A percentile compares a stretch with the other conserved stretches of the same genome.
phyloP scores from a whole-genome alignment of 2,797 vertebrate genomes.

The Acipenser ruthenus region DNA sequence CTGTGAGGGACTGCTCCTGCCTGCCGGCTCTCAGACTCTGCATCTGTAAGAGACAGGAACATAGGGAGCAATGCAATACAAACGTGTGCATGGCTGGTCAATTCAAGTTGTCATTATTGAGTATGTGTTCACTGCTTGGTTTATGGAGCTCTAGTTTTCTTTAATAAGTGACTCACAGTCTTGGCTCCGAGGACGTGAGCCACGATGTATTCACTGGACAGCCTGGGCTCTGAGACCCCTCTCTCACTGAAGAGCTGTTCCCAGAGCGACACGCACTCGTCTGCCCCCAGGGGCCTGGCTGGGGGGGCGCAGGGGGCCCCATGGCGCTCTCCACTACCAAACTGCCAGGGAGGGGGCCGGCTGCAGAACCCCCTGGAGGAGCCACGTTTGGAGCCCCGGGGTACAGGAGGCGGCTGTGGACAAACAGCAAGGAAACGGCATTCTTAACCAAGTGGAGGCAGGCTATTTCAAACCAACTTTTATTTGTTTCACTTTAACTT shows the following conservation, averaged over 20 bases:
- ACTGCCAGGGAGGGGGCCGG: too few species aligned
- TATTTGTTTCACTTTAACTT: too few species aligned
- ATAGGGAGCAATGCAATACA: background rate
- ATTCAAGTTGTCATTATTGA: background rate
- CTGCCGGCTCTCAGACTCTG: conserved; percentile 44
- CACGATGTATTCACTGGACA: conserved; percentile 80
- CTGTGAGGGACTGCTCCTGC: conserved; percentile 25
- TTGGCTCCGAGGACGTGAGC: conserved; percentile 87
- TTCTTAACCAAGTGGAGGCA: too few species aligned
- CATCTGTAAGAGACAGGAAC: conserved; percentile 36
- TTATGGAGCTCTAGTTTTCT: background rate
- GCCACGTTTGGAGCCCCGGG: too few species aligned
- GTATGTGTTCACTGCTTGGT: too few species aligned
- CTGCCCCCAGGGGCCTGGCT: conserved; percentile 38
- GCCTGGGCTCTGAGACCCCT: conserved; percentile 70
- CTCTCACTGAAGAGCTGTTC: conserved; percentile 56
- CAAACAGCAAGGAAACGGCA: too few species aligned
- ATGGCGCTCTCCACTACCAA: too few species aligned
- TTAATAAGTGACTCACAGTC: conserved; percentile 60
- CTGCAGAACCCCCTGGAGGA: too few species aligned
- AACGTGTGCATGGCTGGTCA: background rate
- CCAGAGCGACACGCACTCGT: conserved; percentile 60
- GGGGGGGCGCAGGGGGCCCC: conserved; percentile 33
- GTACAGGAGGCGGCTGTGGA: too few species aligned
- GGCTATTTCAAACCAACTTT: too few species aligned